A percentile compares a stretch with the other conserved stretches of the same genome.
Evolutionary conservation across 2,797 vertebrate genomes (phyloP).

Genomic region (Sylvilagus floridanus): DNA sequence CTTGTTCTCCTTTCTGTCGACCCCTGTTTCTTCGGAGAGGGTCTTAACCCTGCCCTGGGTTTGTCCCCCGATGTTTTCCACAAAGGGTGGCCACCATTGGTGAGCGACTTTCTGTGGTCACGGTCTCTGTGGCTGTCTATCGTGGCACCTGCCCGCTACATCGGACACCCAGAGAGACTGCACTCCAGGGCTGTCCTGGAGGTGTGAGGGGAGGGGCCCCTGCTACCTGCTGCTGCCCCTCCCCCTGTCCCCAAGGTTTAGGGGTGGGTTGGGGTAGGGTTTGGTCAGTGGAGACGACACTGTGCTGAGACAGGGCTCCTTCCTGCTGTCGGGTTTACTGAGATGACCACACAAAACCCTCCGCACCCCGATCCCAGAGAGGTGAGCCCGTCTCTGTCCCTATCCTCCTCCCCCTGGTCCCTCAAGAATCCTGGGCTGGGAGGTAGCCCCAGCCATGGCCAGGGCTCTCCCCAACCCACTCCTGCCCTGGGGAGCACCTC

Average conservation of each 20-base stretch:
- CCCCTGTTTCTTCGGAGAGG: neutral
- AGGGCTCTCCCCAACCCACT: neutral
- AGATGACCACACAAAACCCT: neutral
- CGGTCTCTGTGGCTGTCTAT: neutral
- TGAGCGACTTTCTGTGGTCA: neutral
- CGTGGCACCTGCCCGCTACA: neutral
- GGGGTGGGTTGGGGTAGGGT: rapidly evolving
- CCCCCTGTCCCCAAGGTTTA: neutral
- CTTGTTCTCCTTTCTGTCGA: neutral
- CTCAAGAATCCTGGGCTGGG: neutral
- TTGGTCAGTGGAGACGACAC: neutral
- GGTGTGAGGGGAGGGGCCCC: neutral
- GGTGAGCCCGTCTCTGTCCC: neutral
- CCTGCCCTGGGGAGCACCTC: neutral
- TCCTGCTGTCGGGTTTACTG: neutral
- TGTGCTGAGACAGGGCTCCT: neutral
- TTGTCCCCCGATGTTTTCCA: neutral
- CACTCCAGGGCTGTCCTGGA: neutral
- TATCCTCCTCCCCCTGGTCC: neutral
- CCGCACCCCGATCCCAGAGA: neutral
- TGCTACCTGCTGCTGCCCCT: neutral
- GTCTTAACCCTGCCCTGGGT: neutral
- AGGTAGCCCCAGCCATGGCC: neutral
- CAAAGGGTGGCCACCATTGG: neutral
- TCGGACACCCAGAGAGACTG: neutral